phyloP scores from a whole-genome alignment of 2,888 invertebrate species.

The Automeris io region DNA sequence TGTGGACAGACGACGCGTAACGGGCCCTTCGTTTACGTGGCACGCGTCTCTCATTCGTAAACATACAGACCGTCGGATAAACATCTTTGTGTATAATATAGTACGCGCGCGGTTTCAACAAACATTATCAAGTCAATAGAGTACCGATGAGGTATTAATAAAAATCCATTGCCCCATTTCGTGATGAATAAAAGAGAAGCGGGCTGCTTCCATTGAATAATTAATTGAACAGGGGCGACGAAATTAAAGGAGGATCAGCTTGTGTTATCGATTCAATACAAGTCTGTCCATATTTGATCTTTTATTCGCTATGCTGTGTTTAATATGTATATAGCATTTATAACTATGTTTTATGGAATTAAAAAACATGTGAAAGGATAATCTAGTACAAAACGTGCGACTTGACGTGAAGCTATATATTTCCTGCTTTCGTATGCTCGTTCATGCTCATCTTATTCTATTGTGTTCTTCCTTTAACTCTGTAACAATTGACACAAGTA shows the following conservation, averaged over 20 bases:
- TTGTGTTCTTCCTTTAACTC: too few species aligned
- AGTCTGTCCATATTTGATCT: constrained; percentile 1
- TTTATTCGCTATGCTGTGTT: too few species aligned
- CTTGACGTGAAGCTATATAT: too few species aligned
- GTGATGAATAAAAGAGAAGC: constrained; percentile 27
- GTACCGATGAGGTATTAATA: constrained; percentile 41
- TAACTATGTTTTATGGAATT: too few species aligned
- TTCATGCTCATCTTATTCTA: too few species aligned
- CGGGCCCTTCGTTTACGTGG: constrained; percentile 7
- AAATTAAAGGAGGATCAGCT: constrained; percentile 34
- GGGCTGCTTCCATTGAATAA: constrained; percentile 56
- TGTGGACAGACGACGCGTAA: too few species aligned
- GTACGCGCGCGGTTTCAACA: constrained; percentile 33
- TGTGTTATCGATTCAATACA: constrained; percentile 19
- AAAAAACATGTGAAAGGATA: too few species aligned
- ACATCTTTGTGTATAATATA: constrained; percentile 38
- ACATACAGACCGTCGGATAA: constrained; percentile 42
- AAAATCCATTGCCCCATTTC: constrained; percentile 44
- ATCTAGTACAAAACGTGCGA: too few species aligned
- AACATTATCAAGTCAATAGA: constrained; percentile 28
- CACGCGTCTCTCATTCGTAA: constrained; percentile 30
- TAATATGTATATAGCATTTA: too few species aligned
- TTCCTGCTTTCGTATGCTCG: too few species aligned
- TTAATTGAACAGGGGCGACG: constrained; percentile 50
- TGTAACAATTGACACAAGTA: too few species aligned